Conservation (phyloP, 2,113 vertebrate species). For the Prunella himalayana region DNA sequence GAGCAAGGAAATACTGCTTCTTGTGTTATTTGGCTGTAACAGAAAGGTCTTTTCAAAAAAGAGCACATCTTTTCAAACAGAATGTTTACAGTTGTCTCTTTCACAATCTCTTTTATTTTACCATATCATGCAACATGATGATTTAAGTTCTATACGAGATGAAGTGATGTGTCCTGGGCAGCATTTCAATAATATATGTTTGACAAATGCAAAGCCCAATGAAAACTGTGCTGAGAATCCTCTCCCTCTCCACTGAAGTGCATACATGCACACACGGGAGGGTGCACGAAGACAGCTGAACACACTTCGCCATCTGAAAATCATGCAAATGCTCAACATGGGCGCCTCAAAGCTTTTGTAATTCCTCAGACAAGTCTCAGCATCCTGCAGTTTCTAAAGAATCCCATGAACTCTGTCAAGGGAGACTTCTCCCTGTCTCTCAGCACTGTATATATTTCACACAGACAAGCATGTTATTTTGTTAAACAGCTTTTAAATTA, state of each 20-base stretch:
- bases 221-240: background rate
- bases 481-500: conserved; percentile 61
- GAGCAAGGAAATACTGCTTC: background rate
- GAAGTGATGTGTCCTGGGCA: conserved; percentile 7
- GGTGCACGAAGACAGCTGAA: conserved; percentile 21
- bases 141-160: conserved; percentile 19
- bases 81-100: conserved; percentile 55
- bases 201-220: background rate
- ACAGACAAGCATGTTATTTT: conserved; percentile 44
- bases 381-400: conserved; percentile 27
- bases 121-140: conserved; percentile 30
- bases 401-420: background rate
- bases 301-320: background rate
- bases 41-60: conserved; percentile 48
- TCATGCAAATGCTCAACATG: conserved; percentile 21
- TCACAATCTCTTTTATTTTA: conserved; percentile 48
- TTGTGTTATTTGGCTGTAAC: conserved; percentile 33
- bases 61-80: conserved; percentile 49
- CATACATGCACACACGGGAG: background rate
- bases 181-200: conserved; percentile 24
- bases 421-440: background rate
- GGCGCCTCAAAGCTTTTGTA: background rate
- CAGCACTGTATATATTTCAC: conserved; percentile 5
- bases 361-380: conserved; percentile 22
- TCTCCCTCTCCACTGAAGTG: background rate